These are phyloP conservation scores for Diarsia mendica DNA, from an alignment of 2,888 invertebrate genomes.

Conservation along the genomic window DNA sequence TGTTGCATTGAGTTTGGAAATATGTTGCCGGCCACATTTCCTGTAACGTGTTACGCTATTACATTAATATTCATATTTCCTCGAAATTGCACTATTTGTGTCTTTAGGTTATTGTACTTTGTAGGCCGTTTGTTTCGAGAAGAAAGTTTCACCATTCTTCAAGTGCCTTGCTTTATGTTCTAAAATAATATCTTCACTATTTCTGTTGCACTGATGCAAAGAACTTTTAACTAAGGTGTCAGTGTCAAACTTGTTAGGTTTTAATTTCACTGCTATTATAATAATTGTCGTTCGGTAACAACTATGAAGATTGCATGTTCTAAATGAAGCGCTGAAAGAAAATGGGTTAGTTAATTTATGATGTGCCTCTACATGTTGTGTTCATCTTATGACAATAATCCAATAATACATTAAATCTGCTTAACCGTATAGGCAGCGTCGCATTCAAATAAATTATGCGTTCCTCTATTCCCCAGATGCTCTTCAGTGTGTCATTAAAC, in stretches of 20 bases:
- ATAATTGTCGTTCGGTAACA: too few species aligned
- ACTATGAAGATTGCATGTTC: too few species aligned
- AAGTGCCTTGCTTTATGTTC: not conserved
- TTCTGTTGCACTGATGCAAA: not conserved
- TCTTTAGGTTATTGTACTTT: constrained; percentile 48
- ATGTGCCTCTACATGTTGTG: not conserved
- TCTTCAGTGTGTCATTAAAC: constrained; percentile 51
- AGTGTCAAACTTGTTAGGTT: not conserved
- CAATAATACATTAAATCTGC: constrained; percentile 32
- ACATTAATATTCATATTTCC: constrained; percentile 57
- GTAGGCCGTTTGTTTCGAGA: constrained; percentile 13
- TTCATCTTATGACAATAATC: not conserved
- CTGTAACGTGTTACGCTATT: constrained; percentile 44
- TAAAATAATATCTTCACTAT: not conserved
- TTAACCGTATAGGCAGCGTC: constrained; percentile 18
- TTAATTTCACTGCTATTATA: not conserved
- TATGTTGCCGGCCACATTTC: constrained; percentile 52
- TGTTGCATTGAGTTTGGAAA: constrained; percentile 57
- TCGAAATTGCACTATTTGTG: constrained; percentile 46
- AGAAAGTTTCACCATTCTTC: not conserved
- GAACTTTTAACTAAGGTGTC: not conserved
- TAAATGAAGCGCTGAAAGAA: not conserved
- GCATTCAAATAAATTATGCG: constrained; percentile 36
- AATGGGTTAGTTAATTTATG: not conserved
- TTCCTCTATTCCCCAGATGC: constrained; percentile 43